A percentile compares a stretch with the other conserved stretches of the same genome.
Conservation (phyloP, 2,797 vertebrate genomes). For the Scolopax rusticola region DNA sequence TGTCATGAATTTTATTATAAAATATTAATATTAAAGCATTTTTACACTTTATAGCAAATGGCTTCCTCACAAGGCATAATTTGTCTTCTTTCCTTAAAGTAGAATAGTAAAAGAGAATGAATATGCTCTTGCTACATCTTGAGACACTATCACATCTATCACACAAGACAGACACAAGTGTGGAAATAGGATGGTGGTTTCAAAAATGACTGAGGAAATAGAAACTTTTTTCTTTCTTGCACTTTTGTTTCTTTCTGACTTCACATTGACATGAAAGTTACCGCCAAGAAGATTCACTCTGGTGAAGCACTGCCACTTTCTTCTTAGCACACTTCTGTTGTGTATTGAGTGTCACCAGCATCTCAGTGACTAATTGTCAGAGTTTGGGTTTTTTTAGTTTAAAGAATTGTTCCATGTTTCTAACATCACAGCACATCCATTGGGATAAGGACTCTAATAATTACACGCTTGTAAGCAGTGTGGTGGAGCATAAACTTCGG, state of each 20-base stretch:
- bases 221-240: not conserved
- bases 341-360: not conserved
- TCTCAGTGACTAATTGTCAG: not conserved
- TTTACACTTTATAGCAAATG: constrained; percentile 80
- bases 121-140: not conserved
- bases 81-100: constrained; percentile 73
- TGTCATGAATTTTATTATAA: constrained; percentile 78
- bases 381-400: not conserved
- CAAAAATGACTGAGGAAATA: not conserved
- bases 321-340: not conserved
- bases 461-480: not conserved
- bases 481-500: not conserved
- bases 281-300: not conserved
- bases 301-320: not conserved
- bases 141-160: not conserved
- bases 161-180: not conserved
- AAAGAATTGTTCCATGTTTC: not conserved
- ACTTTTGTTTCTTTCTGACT: not conserved
- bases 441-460: not conserved
- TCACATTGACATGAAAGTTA: not conserved
- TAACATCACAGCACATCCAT: not conserved
- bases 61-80: constrained; percentile 78
- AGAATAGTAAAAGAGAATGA: constrained; percentile 9
- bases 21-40: constrained; percentile 80
- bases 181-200: not conserved